phyloP scores from a whole-genome alignment of 2,113 vertebrate genomes.

The Chrysochloris asiatica region DNA sequence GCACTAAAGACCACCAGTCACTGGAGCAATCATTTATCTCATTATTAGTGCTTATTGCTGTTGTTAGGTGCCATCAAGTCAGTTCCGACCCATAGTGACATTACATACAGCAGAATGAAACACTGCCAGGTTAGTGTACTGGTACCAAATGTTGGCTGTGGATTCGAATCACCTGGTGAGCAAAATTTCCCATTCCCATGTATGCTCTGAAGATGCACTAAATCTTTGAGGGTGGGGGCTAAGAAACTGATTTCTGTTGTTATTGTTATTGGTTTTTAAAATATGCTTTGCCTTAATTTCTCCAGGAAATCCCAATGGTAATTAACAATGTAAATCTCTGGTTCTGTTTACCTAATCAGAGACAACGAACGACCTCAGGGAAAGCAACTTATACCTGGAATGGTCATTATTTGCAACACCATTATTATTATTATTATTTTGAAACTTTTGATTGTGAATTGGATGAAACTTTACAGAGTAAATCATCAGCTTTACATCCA shows the following conservation, averaged over 20 bases:
- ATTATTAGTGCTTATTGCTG: too few relatives aligned
- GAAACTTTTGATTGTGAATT: too few relatives aligned
- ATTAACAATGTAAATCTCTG: not conserved
- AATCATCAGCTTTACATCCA: too few relatives aligned
- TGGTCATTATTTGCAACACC: too few relatives aligned
- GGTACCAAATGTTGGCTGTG: rapidly evolving
- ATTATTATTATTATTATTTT: too few relatives aligned
- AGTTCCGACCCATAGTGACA: too few relatives aligned
- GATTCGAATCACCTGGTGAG: not conserved
- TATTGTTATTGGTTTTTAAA: not conserved
- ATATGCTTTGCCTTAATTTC: not conserved
- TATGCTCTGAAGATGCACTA: not conserved
- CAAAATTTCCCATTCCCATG: not conserved
- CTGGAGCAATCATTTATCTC: not conserved
- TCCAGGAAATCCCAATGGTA: not conserved
- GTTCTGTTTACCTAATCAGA: not conserved
- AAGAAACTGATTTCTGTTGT: not conserved
- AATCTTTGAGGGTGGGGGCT: not conserved
- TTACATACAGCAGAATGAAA: too few relatives aligned
- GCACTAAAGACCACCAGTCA: not conserved
- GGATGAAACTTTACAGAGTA: too few relatives aligned
- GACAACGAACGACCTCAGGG: not conserved
- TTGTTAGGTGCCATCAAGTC: too few relatives aligned
- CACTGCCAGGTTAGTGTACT: rapidly evolving
- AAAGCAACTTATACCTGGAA: not conserved